phyloP scores from a whole-genome alignment of 2,113 vertebrate species.

The Upupa epops region DNA sequence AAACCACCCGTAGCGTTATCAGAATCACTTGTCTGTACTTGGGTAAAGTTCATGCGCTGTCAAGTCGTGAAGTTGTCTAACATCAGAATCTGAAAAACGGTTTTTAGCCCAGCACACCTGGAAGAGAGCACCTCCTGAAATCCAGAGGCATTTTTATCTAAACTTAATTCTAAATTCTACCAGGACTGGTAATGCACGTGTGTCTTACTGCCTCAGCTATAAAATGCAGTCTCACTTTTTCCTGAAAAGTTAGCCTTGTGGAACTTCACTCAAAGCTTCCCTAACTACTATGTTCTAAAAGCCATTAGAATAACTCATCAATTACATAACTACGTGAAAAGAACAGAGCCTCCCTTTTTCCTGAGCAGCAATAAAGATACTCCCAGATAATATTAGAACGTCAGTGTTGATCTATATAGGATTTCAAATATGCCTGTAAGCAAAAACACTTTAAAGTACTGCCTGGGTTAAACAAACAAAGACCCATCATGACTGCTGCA shows the following conservation, averaged over 20 bases:
- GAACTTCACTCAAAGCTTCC: background rate
- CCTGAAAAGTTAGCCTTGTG: background rate
- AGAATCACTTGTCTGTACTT: background rate
- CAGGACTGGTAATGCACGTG: background rate
- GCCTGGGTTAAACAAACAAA: slow-evolving; percentile 69
- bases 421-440: slow-evolving; percentile 36
- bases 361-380: background rate
- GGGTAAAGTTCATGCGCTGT: background rate
- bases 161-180: background rate
- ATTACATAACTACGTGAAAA: background rate
- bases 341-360: background rate
- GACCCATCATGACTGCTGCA: slow-evolving; percentile 8
- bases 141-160: background rate
- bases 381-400: background rate
- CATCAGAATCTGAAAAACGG: background rate
- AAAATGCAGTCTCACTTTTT: background rate
- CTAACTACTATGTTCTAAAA: background rate
- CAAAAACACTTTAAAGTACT: slow-evolving; percentile 46
- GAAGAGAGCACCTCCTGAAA: background rate
- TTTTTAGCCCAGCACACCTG: background rate
- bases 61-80: background rate
- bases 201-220: background rate
- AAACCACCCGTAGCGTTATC: background rate
- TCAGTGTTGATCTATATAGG: background rate
- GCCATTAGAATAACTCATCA: background rate